These are phyloP conservation scores for Polydrusus tereticollis DNA, from an alignment of 2,888 invertebrate species.

Conservation along the genomic window DNA sequence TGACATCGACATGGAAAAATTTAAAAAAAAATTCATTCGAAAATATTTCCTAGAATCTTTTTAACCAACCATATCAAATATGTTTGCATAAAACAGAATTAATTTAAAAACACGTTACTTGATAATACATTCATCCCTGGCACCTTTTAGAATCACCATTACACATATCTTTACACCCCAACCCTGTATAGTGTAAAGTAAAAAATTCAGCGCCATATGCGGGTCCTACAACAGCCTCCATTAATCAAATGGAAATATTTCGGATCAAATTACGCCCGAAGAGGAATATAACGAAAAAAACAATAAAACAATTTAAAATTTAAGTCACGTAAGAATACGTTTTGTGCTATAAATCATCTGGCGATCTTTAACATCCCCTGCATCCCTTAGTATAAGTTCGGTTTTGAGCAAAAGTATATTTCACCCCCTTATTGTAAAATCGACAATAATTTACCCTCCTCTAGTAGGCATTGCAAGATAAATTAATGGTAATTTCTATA, in stretches of 20 bases:
- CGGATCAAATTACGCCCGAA: slow-evolving; percentile 59
- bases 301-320: slow-evolving; percentile 67
- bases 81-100: no score
- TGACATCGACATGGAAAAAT: no score
- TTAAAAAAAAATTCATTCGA: no score
- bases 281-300: slow-evolving; percentile 59
- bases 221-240: slow-evolving; percentile 47
- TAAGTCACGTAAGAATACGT: slow-evolving; percentile 66
- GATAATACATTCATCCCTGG: no score
- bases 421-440: slow-evolving; percentile 14
- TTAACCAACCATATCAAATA: no score
- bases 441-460: neutral
- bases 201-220: slow-evolving; percentile 37
- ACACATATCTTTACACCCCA: neutral
- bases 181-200: slow-evolving; percentile 9
- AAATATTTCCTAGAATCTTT: no score
- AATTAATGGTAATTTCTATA: no score
- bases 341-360: slow-evolving; percentile 64
- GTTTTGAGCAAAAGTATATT: slow-evolving; percentile 10
- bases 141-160: neutral
- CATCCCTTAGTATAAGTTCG: slow-evolving; percentile 17
- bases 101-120: no score
- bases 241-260: slow-evolving; percentile 61
- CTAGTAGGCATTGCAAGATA: no score
- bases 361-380: slow-evolving; percentile 57